Base-by-base conservation (phyloP, 2,888 invertebrate species). In the Venusia cambrica region DNA sequence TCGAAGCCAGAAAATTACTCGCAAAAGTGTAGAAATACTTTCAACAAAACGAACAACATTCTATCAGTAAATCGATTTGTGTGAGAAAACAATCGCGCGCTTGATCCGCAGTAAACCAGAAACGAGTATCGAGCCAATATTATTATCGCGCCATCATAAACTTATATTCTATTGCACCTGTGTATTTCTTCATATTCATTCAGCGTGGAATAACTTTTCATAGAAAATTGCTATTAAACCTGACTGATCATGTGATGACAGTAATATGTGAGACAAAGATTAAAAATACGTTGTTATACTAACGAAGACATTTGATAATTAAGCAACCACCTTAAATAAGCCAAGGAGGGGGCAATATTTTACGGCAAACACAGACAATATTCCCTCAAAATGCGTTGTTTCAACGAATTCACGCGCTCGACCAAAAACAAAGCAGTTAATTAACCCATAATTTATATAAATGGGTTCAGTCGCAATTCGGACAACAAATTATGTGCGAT, bases 371-470 rank as follows among this genome's bases (percentile, higher is more conserved):
- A 54, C 56, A 49, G 56, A 56, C 59, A 51, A 60, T 51, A 61
- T 57, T 64, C 55, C 60, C 62, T 62, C 59, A 64, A 62, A 71
- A 59, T 57, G 59, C 58, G 60, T 57, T 59, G 67, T 70, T 70
- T 68, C 66, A 64, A 66, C 59, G 66, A 72, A 72, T 66, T 73
- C 71, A 70, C 65, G 70, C 65, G 62, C 66, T 62, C 62, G 62
- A 57, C 66, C 66, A 63, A 66, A 66, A 71, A 71, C 70, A 70
- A 74, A 73, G 67, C 67, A 74, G 68, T 76, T 78, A 77, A 78
- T 77, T 76, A 77, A 73, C 62, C 59, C 57, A 67, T 74, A 77
- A 78, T 78, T 77, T 77, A 78, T 74, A 78, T 74, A 70, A 77
- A 76, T 71, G 71, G 64, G 57, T 51, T 59, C 58, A 55, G 65